Evolutionary conservation across 2,113 vertebrate genomes (phyloP).

Genomic region (Lamprotornis superbus): DNA sequence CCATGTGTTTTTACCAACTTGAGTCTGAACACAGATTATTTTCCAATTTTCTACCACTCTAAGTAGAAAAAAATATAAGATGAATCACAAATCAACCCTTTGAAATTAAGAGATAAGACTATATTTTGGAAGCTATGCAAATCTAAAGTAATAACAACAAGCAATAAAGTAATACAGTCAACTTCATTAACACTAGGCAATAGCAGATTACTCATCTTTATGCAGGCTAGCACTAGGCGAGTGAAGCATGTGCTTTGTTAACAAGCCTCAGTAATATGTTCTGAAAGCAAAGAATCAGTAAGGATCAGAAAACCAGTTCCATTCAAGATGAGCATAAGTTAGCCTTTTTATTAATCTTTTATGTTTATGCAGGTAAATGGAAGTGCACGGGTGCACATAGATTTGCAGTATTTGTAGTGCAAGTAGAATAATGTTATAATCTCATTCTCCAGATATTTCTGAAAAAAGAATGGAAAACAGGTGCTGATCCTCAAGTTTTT

Average conservation of each 20-base stretch:
- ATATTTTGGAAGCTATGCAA: not conserved
- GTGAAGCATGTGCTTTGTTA: not conserved
- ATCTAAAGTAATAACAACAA: not conserved
- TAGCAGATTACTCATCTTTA: not conserved
- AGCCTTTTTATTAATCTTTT: not conserved
- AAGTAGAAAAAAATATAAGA: not conserved
- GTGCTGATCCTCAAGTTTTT: not conserved
- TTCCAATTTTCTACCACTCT: not conserved
- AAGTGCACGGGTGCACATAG: not conserved
- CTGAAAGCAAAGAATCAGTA: not conserved
- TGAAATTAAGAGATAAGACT: not conserved
- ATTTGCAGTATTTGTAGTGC: not conserved
- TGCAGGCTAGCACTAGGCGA: not conserved
- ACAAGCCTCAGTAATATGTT: not conserved
- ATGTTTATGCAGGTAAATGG: not conserved
- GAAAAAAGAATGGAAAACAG: not conserved
- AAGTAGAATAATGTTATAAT: not conserved
- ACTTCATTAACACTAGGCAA: not conserved
- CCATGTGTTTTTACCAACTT: not conserved
- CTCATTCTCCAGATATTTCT: not conserved
- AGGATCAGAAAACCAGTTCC: not conserved
- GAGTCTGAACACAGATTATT: not conserved
- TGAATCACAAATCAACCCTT: not conserved
- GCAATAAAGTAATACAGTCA: not conserved
- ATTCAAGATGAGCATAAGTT: not conserved